Conservation (phyloP, 23 tunicate species). For the Aplidium turbinatum region DNA sequence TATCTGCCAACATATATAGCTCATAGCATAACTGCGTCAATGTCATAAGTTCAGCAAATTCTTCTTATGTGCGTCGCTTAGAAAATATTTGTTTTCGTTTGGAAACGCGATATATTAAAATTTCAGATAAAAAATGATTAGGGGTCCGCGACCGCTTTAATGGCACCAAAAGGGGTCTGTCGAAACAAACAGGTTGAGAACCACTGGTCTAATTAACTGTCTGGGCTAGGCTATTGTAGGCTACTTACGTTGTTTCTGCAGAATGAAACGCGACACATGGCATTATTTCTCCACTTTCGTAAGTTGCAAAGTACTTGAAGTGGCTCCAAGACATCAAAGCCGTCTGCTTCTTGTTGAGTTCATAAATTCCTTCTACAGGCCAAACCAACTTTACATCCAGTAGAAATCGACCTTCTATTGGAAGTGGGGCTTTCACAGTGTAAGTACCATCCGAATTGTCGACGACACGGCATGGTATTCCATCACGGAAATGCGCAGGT, state of each 20-base stretch:
- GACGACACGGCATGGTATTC: conserved; percentile 31
- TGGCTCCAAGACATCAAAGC: conserved; percentile 7
- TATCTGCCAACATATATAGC: too few species aligned
- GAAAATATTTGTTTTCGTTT: too few species aligned
- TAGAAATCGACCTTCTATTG: conserved; percentile 2
- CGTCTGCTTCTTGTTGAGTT: neutral
- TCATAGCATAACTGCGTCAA: too few species aligned
- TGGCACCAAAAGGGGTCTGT: too few species aligned
- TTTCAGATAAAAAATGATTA: too few species aligned
- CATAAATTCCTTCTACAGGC: conserved; percentile 32
- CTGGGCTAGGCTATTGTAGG: too few species aligned
- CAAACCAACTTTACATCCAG: conserved; percentile 30
- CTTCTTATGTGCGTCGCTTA: too few species aligned
- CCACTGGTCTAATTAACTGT: too few species aligned
- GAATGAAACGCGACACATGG: neutral
- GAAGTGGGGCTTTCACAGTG: conserved; percentile 34
- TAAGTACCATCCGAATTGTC: conserved; percentile 49
- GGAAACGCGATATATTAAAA: too few species aligned
- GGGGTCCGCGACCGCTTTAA: too few species aligned
- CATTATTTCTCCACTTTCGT: conserved; percentile 6
- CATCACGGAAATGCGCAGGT: conserved; percentile 13
- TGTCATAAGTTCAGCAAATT: too few species aligned
- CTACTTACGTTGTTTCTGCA: conserved; percentile 2
- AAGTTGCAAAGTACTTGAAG: neutral
- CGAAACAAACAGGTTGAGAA: too few species aligned